phyloP scores from a whole-genome alignment of 2,888 invertebrate species.

The Napeogenes inachia region DNA sequence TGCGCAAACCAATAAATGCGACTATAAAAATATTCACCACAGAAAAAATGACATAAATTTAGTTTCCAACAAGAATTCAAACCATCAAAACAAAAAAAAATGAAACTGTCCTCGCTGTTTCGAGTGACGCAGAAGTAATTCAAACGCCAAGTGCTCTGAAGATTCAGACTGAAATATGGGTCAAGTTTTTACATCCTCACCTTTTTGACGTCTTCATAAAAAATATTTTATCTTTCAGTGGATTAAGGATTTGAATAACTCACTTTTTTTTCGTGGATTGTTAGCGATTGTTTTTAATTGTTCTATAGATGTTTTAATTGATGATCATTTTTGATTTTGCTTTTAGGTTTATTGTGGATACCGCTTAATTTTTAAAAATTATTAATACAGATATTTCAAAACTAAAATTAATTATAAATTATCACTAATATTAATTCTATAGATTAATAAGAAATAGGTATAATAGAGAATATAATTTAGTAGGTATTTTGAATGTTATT shows the following conservation, averaged over 20 bases:
- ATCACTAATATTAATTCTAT: too few relatives aligned
- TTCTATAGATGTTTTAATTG: neutral
- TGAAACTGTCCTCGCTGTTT: constrained; percentile 24
- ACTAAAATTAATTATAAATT: too few relatives aligned
- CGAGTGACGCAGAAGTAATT: constrained; percentile 29
- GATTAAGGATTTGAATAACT: constrained; percentile 4
- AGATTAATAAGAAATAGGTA: too few relatives aligned
- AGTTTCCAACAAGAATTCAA: constrained; percentile 4
- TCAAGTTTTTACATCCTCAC: constrained; percentile 26
- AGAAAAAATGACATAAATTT: neutral
- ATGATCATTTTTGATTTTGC: too few relatives aligned
- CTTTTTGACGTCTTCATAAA: constrained; percentile 19
- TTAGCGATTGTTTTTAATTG: neutral
- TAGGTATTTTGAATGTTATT: too few relatives aligned
- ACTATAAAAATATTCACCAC: too few relatives aligned
- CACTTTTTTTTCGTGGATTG: neutral
- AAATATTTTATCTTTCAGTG: neutral
- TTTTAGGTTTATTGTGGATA: too few relatives aligned
- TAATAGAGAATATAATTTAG: too few relatives aligned
- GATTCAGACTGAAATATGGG: constrained; percentile 29
- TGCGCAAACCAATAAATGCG: too few relatives aligned
- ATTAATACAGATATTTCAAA: too few relatives aligned
- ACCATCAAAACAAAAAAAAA: constrained; percentile 20
- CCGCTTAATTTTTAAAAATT: too few relatives aligned
- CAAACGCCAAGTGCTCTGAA: constrained; percentile 28